Conservation (phyloP, 2,888 invertebrate genomes). For the Orthonychiurus folsomi region DNA sequence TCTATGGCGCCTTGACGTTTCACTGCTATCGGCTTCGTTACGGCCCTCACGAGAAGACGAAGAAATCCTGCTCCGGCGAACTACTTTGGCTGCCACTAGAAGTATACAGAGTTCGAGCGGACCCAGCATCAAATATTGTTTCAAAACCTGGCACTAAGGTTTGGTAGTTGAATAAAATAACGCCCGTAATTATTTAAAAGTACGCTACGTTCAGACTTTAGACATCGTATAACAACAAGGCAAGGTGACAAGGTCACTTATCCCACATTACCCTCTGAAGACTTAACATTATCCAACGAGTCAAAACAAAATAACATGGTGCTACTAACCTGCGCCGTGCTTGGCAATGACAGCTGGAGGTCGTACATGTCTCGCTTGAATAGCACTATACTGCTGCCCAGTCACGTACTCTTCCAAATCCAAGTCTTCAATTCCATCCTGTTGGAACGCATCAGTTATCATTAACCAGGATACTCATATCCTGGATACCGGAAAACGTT, state of each 20-base stretch:
- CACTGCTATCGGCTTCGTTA: constrained; percentile 26
- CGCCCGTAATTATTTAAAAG: no score
- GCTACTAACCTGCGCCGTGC: constrained; percentile 26
- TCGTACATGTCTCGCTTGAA: constrained; percentile 21
- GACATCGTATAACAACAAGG: no score
- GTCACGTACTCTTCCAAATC: no score
- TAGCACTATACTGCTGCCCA: constrained; percentile 29
- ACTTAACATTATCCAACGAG: no score
- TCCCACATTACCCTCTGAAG: no score
- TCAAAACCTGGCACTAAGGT: not conserved
- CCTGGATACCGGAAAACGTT: no score
- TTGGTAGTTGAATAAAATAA: not conserved
- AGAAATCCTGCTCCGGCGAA: constrained; percentile 24
- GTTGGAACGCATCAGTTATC: no score
- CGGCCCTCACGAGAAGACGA: constrained; percentile 25
- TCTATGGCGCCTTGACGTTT: constrained; percentile 30
- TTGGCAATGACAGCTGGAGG: constrained; percentile 26
- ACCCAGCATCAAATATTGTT: not conserved
- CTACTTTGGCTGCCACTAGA: constrained; percentile 8
- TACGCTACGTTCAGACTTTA: no score
- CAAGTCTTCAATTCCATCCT: constrained; percentile 33
- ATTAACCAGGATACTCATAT: no score
- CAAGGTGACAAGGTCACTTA: no score
- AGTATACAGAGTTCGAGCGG: no score
- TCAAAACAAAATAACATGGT: no score